phyloP scores from a whole-genome alignment of 2,113 vertebrate genomes.

The Mastomys coucha region DNA sequence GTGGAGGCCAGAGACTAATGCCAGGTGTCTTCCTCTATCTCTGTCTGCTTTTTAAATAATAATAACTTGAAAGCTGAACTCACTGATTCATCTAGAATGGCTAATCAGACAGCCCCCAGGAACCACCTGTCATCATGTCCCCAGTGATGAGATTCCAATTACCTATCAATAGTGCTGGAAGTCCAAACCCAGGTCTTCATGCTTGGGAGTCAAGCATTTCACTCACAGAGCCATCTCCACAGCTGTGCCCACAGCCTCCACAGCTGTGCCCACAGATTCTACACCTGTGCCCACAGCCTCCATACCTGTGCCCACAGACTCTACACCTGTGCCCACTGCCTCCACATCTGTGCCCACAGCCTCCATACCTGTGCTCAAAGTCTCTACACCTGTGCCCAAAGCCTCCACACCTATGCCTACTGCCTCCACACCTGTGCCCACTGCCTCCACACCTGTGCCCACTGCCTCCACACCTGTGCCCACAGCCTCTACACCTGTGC shows the following conservation, averaged over 20 bases:
- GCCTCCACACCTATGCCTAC: too few species aligned
- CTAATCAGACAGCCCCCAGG: background rate
- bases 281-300: background rate
- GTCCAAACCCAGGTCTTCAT: background rate
- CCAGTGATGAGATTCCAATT: background rate
- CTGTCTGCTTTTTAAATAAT: background rate
- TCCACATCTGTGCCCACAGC: background rate
- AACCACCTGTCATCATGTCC: too few species aligned
- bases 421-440: too few species aligned
- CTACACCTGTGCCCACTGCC: background rate
- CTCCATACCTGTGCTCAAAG: background rate
- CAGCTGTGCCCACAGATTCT: background rate
- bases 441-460: background rate
- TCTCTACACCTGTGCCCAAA: background rate
- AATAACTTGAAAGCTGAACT: background rate
- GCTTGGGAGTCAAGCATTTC: background rate
- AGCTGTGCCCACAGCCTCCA: background rate
- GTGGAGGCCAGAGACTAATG: background rate
- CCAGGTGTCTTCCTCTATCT: background rate
- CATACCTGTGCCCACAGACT: background rate
- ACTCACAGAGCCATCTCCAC: background rate
- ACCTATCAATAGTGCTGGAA: background rate
- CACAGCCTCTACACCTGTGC: background rate
- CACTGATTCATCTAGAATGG: background rate
- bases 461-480: background rate